These are phyloP conservation scores for Diachrysia chrysitis DNA, from an alignment of 2,888 invertebrate species.

Conservation along the genomic window DNA sequence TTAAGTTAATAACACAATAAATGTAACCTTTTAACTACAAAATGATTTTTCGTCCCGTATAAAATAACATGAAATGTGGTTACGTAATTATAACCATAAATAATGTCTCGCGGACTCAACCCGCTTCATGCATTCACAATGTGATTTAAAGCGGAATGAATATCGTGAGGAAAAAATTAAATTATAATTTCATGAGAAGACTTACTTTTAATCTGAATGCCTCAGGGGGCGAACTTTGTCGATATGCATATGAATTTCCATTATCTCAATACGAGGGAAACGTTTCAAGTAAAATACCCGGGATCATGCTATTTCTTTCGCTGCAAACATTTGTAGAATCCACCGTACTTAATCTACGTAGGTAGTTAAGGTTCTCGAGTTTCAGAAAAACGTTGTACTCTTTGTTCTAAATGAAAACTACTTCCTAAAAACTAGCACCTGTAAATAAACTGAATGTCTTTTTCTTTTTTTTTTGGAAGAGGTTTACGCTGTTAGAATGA, in stretches of 20 bases:
- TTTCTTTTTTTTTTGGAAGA: too few relatives aligned
- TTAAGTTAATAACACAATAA: conserved; percentile 15
- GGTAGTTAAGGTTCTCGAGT: conserved; percentile 16
- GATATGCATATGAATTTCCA: conserved; percentile 67
- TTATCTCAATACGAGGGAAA: conserved; percentile 57
- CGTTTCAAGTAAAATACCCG: conserved; percentile 39
- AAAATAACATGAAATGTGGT: conserved; percentile 20
- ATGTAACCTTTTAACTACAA: conserved; percentile 11
- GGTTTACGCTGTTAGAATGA: too few relatives aligned
- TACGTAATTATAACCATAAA: conserved; percentile 52
- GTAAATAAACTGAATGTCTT: too few relatives aligned
- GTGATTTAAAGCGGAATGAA: conserved; percentile 65
- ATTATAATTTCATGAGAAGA: conserved; percentile 87
- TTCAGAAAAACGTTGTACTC: conserved; percentile 27
- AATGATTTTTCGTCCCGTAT: conserved; percentile 12
- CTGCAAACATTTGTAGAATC: conserved; percentile 20
- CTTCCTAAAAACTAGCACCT: background rate
- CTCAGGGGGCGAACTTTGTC: conserved; percentile 65
- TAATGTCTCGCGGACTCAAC: conserved; percentile 56
- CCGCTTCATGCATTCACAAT: conserved; percentile 70
- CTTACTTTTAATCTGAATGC: conserved; percentile 78
- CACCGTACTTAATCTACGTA: conserved; percentile 15
- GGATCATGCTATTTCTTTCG: conserved; percentile 19
- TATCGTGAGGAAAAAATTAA: conserved; percentile 78
- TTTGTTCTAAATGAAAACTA: conserved; percentile 10